A percentile compares a stretch with the other conserved stretches of the same genome.
These are phyloP conservation scores for Lerema accius DNA, from an alignment of 1,140 invertebrate genomes.

Conservation along the genomic window DNA sequence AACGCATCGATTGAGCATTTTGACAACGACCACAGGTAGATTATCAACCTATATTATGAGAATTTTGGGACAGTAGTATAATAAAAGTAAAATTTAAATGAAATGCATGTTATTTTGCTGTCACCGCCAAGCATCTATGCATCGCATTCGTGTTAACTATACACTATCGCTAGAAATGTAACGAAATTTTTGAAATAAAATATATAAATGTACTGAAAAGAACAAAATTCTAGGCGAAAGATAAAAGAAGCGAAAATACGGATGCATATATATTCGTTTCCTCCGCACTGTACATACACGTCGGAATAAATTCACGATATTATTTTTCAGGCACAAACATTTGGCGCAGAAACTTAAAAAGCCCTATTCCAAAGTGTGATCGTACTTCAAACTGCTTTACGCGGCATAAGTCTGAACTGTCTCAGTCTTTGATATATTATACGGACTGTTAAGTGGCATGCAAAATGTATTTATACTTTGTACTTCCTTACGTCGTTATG, in stretches of 20 bases:
- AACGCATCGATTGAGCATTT: too few relatives aligned
- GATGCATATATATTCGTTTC: slow-evolving; percentile 26
- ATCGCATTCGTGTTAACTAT: not conserved
- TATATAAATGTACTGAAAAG: slow-evolving; percentile 10
- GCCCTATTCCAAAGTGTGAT: slow-evolving; percentile 45
- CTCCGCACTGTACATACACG: slow-evolving; percentile 30
- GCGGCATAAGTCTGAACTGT: slow-evolving; percentile 58
- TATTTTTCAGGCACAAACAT: slow-evolving; percentile 36
- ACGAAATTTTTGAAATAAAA: not conserved
- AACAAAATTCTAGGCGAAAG: slow-evolving; percentile 17
- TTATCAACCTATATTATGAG: too few relatives aligned
- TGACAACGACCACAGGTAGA: too few relatives aligned
- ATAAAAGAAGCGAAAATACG: slow-evolving; percentile 29
- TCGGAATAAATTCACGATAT: slow-evolving; percentile 35
- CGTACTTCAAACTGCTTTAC: slow-evolving; percentile 52
- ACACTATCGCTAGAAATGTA: slow-evolving; percentile 1
- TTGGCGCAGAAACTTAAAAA: slow-evolving; percentile 41
- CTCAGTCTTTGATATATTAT: slow-evolving; percentile 66
- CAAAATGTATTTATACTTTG: slow-evolving; percentile 80
- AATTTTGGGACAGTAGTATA: too few relatives aligned
- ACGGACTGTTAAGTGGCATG: slow-evolving; percentile 77
- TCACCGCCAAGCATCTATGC: too few relatives aligned
- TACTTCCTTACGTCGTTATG: slow-evolving; percentile 80
- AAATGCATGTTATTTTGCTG: too few relatives aligned
- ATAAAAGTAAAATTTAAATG: too few relatives aligned